phyloP scores from a whole-genome alignment of 2,797 vertebrate genomes.

The Malacoraja senta region DNA sequence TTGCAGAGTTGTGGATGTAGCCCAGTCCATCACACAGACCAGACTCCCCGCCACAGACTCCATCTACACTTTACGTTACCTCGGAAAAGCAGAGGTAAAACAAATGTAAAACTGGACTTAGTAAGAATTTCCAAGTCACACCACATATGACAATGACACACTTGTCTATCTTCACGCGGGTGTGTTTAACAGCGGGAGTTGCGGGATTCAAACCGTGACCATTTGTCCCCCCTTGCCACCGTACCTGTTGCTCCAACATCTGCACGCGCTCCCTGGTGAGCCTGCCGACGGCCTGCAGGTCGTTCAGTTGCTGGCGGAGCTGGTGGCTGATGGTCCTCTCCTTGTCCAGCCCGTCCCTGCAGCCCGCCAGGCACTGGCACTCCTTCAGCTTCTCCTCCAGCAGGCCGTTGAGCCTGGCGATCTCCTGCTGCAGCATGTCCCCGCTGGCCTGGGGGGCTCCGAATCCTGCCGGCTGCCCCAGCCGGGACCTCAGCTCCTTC shows the following conservation, averaged over 20 bases:
- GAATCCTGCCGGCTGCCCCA: constrained; percentile 38
- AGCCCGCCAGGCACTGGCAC: not conserved
- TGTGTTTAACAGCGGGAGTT: no score
- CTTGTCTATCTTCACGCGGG: no score
- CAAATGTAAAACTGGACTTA: no score
- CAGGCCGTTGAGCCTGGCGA: constrained; percentile 71
- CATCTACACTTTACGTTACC: no score
- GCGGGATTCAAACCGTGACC: no score
- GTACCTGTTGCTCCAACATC: constrained; percentile 88
- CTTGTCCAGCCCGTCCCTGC: constrained; percentile 53
- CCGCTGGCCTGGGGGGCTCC: constrained; percentile 42
- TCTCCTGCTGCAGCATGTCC: constrained; percentile 72
- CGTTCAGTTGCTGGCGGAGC: constrained; percentile 56
- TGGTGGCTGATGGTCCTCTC: constrained; percentile 56
- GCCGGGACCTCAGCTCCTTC: constrained; percentile 53
- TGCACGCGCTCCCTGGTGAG: constrained; percentile 65
- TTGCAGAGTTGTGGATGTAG: no score
- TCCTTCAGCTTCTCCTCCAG: constrained; percentile 69
- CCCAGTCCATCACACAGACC: no score
- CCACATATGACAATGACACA: no score
- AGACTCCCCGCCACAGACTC: no score
- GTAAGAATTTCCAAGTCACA: no score
- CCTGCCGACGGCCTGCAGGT: constrained; percentile 48
- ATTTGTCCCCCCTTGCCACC: not conserved
- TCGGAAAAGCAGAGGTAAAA: no score